These are phyloP conservation scores for Scolanthus callimorphus DNA, from an alignment of 92 coral and sea anemone species.

Conservation along the genomic window DNA sequence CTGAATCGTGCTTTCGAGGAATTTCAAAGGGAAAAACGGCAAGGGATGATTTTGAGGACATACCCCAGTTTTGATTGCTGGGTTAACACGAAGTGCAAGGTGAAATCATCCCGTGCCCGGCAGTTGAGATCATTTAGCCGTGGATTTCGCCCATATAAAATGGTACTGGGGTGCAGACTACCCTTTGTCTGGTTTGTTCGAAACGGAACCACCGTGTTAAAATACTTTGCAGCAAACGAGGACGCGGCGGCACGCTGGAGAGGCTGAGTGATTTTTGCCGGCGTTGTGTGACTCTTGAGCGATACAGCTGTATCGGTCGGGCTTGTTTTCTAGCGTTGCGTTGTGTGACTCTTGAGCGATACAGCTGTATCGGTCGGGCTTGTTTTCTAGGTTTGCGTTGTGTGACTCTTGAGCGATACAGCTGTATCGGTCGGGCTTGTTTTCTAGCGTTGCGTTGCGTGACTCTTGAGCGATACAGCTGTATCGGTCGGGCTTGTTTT, in stretches of 20 bases:
- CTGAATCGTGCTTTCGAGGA: slow-evolving; percentile 22
- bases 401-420: background rate
- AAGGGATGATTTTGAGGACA: background rate
- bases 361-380: background rate
- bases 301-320: too few relatives aligned
- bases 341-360: background rate
- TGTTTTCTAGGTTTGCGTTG: background rate
- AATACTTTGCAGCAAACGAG: slow-evolving; percentile 9
- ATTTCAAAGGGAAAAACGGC: slow-evolving; percentile 26
- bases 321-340: background rate
- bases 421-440: background rate
- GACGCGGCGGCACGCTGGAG: background rate
- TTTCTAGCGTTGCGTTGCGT: background rate
- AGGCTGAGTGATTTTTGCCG: background rate
- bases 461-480: background rate
- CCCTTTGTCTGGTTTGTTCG: slow-evolving; percentile 32
- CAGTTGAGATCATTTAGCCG: slow-evolving; percentile 26
- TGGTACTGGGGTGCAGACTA: slow-evolving; percentile 22
- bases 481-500: background rate
- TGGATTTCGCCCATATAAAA: slow-evolving; percentile 19
- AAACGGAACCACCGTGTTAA: slow-evolving; percentile 10
- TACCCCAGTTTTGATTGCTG: slow-evolving; percentile 36
- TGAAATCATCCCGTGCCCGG: slow-evolving; percentile 31
- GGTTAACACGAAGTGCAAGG: slow-evolving; percentile 19
- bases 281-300: background rate